These are phyloP conservation scores for Austrofundulus limnaeus DNA, from an alignment of 2,113 vertebrate genomes.

Conservation along the genomic window DNA sequence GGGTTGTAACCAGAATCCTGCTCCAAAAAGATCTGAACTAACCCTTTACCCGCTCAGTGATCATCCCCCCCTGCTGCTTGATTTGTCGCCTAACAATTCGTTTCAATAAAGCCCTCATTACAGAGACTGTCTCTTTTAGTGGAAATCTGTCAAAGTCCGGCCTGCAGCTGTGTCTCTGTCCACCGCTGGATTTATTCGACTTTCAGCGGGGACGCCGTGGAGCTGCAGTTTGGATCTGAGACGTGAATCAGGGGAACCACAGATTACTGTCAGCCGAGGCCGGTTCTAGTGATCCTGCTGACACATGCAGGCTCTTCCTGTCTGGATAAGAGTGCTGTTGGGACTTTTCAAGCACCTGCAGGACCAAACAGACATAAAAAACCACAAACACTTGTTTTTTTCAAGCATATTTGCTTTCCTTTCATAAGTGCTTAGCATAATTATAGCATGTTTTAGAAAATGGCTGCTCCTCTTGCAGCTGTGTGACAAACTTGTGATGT, in stretches of 20 bases:
- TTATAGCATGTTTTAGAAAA: too few relatives aligned
- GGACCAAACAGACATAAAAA: not conserved
- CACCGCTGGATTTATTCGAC: conserved; percentile 16
- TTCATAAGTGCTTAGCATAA: not conserved
- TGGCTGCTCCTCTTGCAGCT: too few relatives aligned
- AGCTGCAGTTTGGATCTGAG: conserved; percentile 17
- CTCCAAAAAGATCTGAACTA: too few relatives aligned
- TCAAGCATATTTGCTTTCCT: not conserved
- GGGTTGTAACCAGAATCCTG: too few relatives aligned
- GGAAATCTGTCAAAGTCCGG: conserved; percentile 26
- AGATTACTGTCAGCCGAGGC: conserved; percentile 28
- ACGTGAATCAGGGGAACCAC: conserved; percentile 1
- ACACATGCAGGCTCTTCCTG: conserved; percentile 30
- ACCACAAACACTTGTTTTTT: not conserved
- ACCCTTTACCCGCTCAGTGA: not conserved
- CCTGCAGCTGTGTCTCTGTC: conserved; percentile 42
- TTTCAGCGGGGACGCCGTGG: conserved; percentile 43
- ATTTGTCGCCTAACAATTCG: conserved; percentile 32
- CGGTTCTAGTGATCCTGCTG: conserved; percentile 9
- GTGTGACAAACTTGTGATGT: too few relatives aligned
- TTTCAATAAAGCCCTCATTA: conserved; percentile 47
- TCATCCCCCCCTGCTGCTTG: conserved; percentile 21
- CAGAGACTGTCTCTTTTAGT: conserved; percentile 44
- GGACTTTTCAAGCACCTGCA: conserved; percentile 21
- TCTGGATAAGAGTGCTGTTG: conserved; percentile 19